These are phyloP conservation scores for Fringilla coelebs DNA, from an alignment of 2,797 vertebrate genomes.

Conservation along the genomic window DNA sequence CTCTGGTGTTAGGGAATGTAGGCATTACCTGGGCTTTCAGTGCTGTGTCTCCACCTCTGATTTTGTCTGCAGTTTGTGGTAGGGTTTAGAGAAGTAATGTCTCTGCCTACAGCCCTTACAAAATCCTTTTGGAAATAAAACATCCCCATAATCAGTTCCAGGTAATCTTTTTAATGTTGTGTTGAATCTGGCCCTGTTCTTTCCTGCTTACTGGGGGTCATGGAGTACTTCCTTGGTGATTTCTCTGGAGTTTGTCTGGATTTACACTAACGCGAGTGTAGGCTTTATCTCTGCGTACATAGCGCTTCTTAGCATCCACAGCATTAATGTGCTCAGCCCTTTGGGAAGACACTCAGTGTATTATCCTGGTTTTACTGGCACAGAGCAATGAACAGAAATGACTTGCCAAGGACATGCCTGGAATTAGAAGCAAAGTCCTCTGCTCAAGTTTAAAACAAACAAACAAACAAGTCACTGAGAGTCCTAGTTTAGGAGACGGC, in stretches of 20 bases:
- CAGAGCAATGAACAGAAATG: not conserved
- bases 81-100: not conserved
- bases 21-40: not conserved
- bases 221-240: not conserved
- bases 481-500: not conserved
- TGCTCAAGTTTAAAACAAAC: not conserved
- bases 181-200: not conserved
- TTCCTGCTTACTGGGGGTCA: not conserved
- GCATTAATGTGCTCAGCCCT: not conserved
- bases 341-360: not conserved
- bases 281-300: not conserved
- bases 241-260: not conserved
- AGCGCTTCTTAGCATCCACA: not conserved
- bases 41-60: not conserved
- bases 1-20: not conserved
- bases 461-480: not conserved
- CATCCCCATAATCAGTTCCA: not conserved
- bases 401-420: not conserved
- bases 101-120: not conserved
- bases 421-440: conserved; percentile 5
- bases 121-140: not conserved
- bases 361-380: conserved; percentile 8
- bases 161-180: not conserved
- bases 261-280: not conserved
- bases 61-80: not conserved